A percentile compares a stretch with the other conserved stretches of the same genome.
Evolutionary conservation across 53 echinoderm and acorn worm genomes (phyloP).

Genomic region (Astropecten irregularis): DNA sequence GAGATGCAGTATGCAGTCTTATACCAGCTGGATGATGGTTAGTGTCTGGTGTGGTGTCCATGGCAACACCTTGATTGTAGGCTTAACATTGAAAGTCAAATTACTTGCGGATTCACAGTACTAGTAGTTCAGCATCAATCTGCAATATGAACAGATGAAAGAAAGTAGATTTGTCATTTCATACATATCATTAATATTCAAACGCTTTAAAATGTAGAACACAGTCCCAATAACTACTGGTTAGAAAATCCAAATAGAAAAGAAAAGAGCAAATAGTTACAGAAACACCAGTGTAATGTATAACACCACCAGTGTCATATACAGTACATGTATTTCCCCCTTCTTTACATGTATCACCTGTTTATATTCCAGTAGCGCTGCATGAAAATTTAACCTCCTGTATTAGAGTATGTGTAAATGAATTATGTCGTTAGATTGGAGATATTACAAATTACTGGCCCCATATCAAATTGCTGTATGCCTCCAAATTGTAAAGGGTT

Average conservation of each 20-base stretch:
- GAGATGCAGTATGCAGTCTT: neutral
- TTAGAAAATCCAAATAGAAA: neutral
- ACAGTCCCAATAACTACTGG: neutral
- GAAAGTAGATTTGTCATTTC: too few relatives aligned
- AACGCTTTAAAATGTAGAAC: neutral
- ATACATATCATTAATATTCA: neutral
- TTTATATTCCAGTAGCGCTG: too few relatives aligned
- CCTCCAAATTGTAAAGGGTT: too few relatives aligned
- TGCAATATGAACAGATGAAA: neutral
- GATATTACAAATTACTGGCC: too few relatives aligned
- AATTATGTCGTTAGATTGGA: too few relatives aligned
- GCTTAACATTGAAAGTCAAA: neutral
- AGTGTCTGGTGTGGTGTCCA: conserved; percentile 23
- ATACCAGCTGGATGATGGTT: conserved; percentile 4
- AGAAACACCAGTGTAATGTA: neutral
- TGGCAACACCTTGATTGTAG: neutral
- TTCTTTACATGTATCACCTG: too few relatives aligned
- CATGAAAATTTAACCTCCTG: too few relatives aligned
- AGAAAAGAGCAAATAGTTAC: neutral
- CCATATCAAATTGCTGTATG: too few relatives aligned
- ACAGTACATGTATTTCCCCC: too few relatives aligned
- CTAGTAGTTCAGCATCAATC: neutral
- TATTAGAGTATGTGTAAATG: too few relatives aligned
- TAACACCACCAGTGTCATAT: neutral
- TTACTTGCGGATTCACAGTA: neutral